Conservation (phyloP, 2,113 vertebrate genomes). For the Lipotes vexillifer region DNA sequence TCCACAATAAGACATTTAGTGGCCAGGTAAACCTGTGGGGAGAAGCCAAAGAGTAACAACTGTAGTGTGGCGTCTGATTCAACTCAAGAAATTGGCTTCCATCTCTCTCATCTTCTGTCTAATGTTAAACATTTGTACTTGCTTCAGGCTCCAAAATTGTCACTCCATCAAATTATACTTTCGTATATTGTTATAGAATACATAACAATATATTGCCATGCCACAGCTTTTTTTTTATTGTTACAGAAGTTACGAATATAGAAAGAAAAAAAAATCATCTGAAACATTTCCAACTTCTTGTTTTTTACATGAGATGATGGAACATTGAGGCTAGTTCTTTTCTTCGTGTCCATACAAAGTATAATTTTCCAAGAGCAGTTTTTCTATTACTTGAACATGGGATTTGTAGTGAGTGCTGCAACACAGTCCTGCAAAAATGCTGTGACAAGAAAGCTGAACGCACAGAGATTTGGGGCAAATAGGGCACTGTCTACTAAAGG, state of each 20-base stretch:
- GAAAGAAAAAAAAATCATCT: constrained; percentile 2
- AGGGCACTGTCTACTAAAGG: not conserved
- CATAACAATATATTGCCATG: constrained; percentile 18
- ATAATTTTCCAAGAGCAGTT: not conserved
- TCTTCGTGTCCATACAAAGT: constrained; percentile 21
- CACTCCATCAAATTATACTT: constrained; percentile 51
- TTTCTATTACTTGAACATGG: not conserved
- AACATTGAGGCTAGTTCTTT: constrained; percentile 10
- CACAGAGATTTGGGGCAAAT: not conserved
- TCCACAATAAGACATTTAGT: not conserved
- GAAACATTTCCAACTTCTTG: constrained; percentile 34
- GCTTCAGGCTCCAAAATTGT: constrained; percentile 45
- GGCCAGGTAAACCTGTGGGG: no score
- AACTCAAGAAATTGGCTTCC: not conserved
- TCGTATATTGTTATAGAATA: constrained; percentile 24
- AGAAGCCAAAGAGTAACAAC: not conserved
- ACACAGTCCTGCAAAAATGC: not conserved
- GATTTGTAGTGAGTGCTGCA: not conserved
- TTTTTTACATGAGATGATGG: not conserved
- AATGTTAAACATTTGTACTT: constrained; percentile 26
- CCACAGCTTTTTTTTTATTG: not conserved
- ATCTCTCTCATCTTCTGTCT: not conserved
- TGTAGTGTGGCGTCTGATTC: not conserved
- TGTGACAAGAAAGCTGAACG: constrained; percentile 4
- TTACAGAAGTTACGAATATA: constrained; percentile 22